These are phyloP conservation scores for Sorex maritimensis DNA, from an alignment of 2,797 vertebrate genomes.

Conservation along the genomic window DNA sequence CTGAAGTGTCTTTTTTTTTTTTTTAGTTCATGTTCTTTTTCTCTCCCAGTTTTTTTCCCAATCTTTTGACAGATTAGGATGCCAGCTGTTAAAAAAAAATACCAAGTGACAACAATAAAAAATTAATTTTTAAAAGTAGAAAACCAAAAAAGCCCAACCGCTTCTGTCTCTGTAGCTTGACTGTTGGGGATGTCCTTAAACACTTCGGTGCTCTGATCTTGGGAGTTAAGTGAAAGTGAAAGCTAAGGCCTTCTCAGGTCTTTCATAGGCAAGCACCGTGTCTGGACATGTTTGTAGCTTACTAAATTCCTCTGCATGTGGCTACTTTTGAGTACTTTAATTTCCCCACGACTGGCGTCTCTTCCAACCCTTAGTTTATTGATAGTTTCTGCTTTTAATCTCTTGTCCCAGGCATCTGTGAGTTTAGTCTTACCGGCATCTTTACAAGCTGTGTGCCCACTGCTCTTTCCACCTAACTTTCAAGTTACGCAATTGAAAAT, in stretches of 20 bases:
- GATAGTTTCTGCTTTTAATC: not conserved
- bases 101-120: too few relatives aligned
- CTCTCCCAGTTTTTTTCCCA: not conserved
- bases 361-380: not conserved
- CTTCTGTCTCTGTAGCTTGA: not conserved
- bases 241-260: not conserved
- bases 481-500: not conserved
- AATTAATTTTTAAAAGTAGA: not conserved
- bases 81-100: constrained; percentile 2
- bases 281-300: not conserved
- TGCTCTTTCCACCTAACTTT: not conserved
- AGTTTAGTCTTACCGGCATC: not conserved
- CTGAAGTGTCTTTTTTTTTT: not conserved
- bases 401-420: not conserved
- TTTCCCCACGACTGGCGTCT: not conserved
- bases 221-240: constrained; percentile 5
- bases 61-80: constrained; percentile 26
- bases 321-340: not conserved
- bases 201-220: not conserved
- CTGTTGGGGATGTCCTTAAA: not conserved
- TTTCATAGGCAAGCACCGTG: not conserved
- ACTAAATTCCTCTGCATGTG: not conserved
- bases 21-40: not conserved
- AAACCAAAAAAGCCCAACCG: not conserved
- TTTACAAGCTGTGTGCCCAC: not conserved